phyloP scores from a whole-genome alignment of 1,140 invertebrate species.

The Drosophila virilis region DNA sequence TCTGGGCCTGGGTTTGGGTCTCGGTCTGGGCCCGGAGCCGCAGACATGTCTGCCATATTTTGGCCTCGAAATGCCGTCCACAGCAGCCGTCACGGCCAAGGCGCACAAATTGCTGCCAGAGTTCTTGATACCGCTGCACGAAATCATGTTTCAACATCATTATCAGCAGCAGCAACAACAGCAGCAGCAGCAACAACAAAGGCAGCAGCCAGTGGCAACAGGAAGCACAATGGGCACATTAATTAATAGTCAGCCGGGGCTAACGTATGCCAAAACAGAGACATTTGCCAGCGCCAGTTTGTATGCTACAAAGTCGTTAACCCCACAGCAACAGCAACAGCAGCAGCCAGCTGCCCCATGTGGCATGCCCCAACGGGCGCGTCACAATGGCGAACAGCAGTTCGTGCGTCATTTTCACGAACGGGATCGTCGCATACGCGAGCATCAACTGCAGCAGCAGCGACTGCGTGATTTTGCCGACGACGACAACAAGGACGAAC shows the following conservation, averaged over 20 bases:
- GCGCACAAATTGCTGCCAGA: slow-evolving; percentile 75
- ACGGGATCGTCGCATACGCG: slow-evolving; percentile 82
- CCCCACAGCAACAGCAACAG: slow-evolving; percentile 58
- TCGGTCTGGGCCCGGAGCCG: slow-evolving; percentile 11
- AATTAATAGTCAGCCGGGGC: slow-evolving; percentile 74
- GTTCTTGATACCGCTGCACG: slow-evolving; percentile 75
- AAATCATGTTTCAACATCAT: slow-evolving; percentile 75
- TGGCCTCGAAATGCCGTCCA: slow-evolving; percentile 55
- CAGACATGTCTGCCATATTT: slow-evolving; percentile 76
- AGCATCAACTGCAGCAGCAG: slow-evolving; percentile 81
- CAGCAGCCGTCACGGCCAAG: slow-evolving; percentile 59
- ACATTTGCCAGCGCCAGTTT: slow-evolving; percentile 46
- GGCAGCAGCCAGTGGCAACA: slow-evolving; percentile 21
- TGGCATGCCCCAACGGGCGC: slow-evolving; percentile 4
- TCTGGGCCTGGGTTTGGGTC: slow-evolving; percentile 20
- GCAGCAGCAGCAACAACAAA: slow-evolving; percentile 24
- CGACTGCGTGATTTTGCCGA: slow-evolving; percentile 47
- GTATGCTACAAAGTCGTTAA: slow-evolving; percentile 66
- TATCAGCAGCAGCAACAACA: slow-evolving; percentile 54
- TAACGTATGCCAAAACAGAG: slow-evolving; percentile 51
- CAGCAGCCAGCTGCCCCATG: slow-evolving; percentile 17
- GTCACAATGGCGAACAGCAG: slow-evolving; percentile 66
- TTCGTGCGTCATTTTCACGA: slow-evolving; percentile 82
- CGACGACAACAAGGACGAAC: slow-evolving; percentile 49
- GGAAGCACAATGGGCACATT: slow-evolving; percentile 68